Conservation (phyloP, 2,888 invertebrate genomes). For the Drosophila mulleri region DNA sequence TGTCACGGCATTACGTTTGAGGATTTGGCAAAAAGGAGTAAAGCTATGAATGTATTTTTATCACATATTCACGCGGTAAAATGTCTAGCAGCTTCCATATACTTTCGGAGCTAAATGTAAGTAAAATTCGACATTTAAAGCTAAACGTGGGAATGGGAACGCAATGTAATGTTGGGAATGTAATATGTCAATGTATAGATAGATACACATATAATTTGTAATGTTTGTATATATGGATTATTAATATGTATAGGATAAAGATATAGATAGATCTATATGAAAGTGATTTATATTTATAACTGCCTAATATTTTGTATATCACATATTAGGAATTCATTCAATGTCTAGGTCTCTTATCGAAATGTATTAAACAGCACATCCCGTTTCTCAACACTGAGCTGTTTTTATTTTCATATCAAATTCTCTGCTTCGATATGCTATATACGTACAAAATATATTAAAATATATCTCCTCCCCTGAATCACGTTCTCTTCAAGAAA, state of each 20-base stretch:
- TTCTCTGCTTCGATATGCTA: too few relatives aligned
- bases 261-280: too few relatives aligned
- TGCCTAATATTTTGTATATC: too few relatives aligned
- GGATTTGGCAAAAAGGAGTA: conserved; percentile 8
- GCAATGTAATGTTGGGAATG: background rate
- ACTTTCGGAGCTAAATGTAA: background rate
- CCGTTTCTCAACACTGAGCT: background rate
- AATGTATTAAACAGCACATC: too few relatives aligned
- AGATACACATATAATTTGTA: too few relatives aligned
- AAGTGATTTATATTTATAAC: too few relatives aligned
- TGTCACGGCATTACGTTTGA: conserved; percentile 27
- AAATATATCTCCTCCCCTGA: background rate
- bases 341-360: too few relatives aligned
- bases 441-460: background rate
- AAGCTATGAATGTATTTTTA: conserved; percentile 13
- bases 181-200: background rate
- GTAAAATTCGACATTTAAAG: background rate
- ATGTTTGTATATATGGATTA: background rate
- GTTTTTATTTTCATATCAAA: background rate
- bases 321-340: too few relatives aligned
- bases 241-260: too few relatives aligned
- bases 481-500: background rate
- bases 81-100: background rate
- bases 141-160: background rate
- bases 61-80: background rate